Evolutionary conservation across 2,797 vertebrate species (phyloP).

Genomic region (Pangasius djambal): DNA sequence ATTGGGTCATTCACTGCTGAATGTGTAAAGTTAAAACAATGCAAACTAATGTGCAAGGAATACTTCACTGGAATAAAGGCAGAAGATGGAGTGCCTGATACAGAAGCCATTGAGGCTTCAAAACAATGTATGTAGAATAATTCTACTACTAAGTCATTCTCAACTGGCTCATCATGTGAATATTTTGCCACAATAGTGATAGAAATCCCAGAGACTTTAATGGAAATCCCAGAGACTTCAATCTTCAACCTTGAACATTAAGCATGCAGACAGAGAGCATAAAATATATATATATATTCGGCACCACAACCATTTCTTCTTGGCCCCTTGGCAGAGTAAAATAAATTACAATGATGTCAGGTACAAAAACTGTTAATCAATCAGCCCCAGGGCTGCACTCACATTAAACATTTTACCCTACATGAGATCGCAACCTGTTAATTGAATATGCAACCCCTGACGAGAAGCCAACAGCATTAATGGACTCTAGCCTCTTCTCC

Average conservation of each 20-base stretch:
- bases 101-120: constrained; percentile 7
- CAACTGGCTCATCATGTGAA: not conserved
- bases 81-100: not conserved
- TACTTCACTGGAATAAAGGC: not conserved
- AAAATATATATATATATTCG: not conserved
- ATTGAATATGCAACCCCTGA: constrained; percentile 73
- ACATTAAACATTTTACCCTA: constrained; percentile 55
- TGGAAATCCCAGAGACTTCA: not conserved
- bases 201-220: not conserved
- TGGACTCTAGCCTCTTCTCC: constrained; percentile 57
- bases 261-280: not conserved
- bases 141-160: not conserved
- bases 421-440: constrained; percentile 64
- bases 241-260: not conserved
- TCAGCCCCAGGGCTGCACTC: constrained; percentile 37
- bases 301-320: not conserved
- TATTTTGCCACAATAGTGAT: not conserved
- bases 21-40: constrained; percentile 38
- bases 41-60: constrained; percentile 33
- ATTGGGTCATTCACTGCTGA: constrained; percentile 47
- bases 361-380: constrained; percentile 42
- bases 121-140: not conserved
- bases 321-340: constrained; percentile 18
- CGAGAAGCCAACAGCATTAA: constrained; percentile 62
- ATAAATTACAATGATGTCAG: constrained; percentile 38